phyloP scores from a whole-genome alignment of 2,797 vertebrate genomes.

The Champsocephalus gunnari region DNA sequence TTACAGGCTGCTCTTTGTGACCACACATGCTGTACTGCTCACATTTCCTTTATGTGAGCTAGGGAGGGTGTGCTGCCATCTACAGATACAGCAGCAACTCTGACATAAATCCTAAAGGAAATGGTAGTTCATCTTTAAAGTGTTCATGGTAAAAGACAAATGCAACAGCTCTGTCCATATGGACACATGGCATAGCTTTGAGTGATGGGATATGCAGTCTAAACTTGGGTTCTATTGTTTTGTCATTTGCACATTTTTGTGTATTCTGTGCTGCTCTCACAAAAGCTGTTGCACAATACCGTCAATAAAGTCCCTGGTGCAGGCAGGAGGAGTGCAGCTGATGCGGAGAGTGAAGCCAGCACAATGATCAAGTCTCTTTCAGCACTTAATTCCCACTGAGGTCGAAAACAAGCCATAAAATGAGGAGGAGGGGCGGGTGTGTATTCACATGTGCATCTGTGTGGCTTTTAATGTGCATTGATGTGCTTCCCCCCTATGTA shows the following conservation, averaged over 20 bases:
- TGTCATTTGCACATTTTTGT: slow-evolving; percentile 33
- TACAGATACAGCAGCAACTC: background rate
- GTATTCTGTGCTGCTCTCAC: slow-evolving; percentile 28
- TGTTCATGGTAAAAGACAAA: background rate
- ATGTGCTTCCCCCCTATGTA: slow-evolving; percentile 39
- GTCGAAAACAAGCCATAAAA: slow-evolving; percentile 79
- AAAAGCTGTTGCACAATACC: slow-evolving; percentile 57
- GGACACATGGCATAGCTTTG: background rate
- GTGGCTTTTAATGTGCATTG: slow-evolving; percentile 34
- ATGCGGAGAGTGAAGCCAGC: slow-evolving; percentile 48
- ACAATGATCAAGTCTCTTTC: slow-evolving; percentile 79
- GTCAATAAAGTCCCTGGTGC: slow-evolving; percentile 35
- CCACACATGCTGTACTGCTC: slow-evolving; percentile 29
- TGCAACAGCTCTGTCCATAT: background rate
- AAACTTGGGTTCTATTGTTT: slow-evolving; percentile 22
- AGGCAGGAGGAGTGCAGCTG: slow-evolving; percentile 53
- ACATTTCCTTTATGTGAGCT: slow-evolving; percentile 17
- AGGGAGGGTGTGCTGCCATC: background rate
- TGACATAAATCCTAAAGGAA: background rate
- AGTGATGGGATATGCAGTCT: background rate
- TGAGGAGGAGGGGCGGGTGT: slow-evolving; percentile 60
- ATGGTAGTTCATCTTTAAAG: slow-evolving; percentile 15
- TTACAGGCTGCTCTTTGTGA: slow-evolving; percentile 10
- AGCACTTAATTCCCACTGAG: slow-evolving; percentile 61
- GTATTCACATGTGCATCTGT: slow-evolving; percentile 31